Evolutionary conservation across 2,888 invertebrate genomes (phyloP), one percentile per base, ranked within the genome.

Genomic region (Hanleya hanleyi): DNA sequence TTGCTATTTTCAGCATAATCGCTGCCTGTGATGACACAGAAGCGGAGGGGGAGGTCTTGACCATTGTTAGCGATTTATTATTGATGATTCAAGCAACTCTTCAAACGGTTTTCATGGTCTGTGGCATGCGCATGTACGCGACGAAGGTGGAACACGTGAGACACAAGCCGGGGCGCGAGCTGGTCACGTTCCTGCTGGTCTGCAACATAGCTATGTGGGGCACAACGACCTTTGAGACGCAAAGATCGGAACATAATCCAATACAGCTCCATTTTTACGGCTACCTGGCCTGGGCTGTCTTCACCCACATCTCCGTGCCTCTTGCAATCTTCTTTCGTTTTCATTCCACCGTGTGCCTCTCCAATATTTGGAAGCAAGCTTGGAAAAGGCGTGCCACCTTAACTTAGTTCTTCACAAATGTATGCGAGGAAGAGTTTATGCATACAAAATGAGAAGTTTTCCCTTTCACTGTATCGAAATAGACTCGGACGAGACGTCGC

Each of bases 171-270:
- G 98, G 97, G 0, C 94, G 98, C 74, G 97, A 98, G 90, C 95
- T 97, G 75, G 97, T 98, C 78, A 98, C 97, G 76, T 97, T 98
- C 93, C 92, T 98, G 76, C 93, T 98, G 76, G 97, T 98, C 89
- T 96, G 96, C 92, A 98, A 98, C 91, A 95, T 98, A 83, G 97
- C 97, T 84, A 96, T 98, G 95, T 98, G 97, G 95, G 95, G 97
- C 80, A 96, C 97, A 87, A 96, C 97, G 91, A 97, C 97, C 50
- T 97, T 98, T 89, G 97, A 97, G 92, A 96, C 95, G 82, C 96
- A 96, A 91, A 97, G 97, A 92, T 96, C 97, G 76, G 94, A 95
- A 86, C 96, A 96, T 82, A 97, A 97, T 92, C 97, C 97, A 80
- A 95, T 97, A 57, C 97, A 97, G 90, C 93, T 96, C 86, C 95